Evolutionary conservation across 2,113 vertebrate genomes (phyloP).

Genomic region (Numida meleagris): DNA sequence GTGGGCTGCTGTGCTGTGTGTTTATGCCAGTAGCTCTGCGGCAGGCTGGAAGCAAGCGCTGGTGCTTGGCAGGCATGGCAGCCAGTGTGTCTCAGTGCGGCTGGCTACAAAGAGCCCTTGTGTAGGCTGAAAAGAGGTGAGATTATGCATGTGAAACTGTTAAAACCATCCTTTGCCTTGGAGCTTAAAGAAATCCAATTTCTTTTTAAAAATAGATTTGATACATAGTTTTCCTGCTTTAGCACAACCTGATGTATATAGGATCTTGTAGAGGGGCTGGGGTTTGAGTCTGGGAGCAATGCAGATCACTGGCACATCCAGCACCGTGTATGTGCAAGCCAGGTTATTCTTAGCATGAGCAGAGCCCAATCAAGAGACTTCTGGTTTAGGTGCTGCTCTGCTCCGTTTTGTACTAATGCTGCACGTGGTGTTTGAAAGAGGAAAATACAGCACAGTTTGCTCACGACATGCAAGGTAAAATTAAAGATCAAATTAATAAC

Average conservation of each 20-base stretch:
- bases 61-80: slow-evolving; percentile 63
- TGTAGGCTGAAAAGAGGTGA: not conserved
- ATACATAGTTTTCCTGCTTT: not conserved
- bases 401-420: slow-evolving; percentile 11
- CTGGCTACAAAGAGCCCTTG: slow-evolving; percentile 46
- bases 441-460: not conserved
- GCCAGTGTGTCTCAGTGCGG: slow-evolving; percentile 55
- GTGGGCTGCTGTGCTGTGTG: not conserved
- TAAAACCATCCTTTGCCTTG: not conserved
- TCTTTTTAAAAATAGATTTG: not conserved
- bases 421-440: not conserved
- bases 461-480: slow-evolving; percentile 29
- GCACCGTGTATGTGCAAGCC: accelerated
- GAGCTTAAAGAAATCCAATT: not conserved
- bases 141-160: not conserved
- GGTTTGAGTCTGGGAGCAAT: not conserved
- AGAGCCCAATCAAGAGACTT: slow-evolving; percentile 1
- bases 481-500: not conserved
- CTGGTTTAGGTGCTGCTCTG: not conserved
- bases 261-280: not conserved
- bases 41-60: slow-evolving; percentile 48
- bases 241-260: not conserved
- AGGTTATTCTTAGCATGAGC: not conserved
- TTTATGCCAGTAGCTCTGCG: slow-evolving; percentile 41
- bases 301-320: not conserved